Evolutionary conservation across 2,113 vertebrate genomes (phyloP), one percentile per base, ranked within the genome.

Genomic region (Pogona vitticeps): DNA sequence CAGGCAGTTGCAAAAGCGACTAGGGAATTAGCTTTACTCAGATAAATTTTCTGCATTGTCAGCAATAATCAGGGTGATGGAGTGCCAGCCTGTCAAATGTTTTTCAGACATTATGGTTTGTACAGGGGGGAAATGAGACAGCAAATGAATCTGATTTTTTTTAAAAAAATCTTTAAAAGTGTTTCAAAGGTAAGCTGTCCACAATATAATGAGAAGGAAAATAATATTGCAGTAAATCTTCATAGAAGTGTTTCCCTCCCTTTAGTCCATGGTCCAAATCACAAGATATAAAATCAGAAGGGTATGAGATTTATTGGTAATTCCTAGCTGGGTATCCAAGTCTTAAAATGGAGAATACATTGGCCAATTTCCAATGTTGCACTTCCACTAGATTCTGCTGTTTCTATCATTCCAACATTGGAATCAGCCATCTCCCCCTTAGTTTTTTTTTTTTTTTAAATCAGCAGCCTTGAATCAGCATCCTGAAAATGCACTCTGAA

Each of bases 321-420:
- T 76, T 65, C 86, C 38, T 80, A 76, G 88, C 80, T 56, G 89
- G n/a, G n/a, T n/a, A n/a, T 0, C 81, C 6, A 91, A 26, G 15
- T 90, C 33, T 91, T 89, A 88, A 90, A 5, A 56, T 87, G 73
- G 65, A 18, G 77, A 85, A 31, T 0, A 3, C 81, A 88, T 58
- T 91, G 79, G 88, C 92, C 86, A 91, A 77, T 93, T 86, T 86
- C 87, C 61, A 63, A 63, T 6, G 46, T 52, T 52, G 17, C 21
- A 63, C 20, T 20, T 21, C 17, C 20, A 23, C 61, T 63, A 5
- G 14, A 15, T 63, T 21, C 61, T 2, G 6, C 2, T 63, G 61
- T 18, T 15, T 59, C 3, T n/a, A n/a, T n/a, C n/a, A n/a, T 59
- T 59, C 61, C 20, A 63, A 63, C 6, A 63, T 63, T 21, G 20